Conservation (phyloP, 2,113 vertebrate species). For the Muntiacus muntjak region DNA sequence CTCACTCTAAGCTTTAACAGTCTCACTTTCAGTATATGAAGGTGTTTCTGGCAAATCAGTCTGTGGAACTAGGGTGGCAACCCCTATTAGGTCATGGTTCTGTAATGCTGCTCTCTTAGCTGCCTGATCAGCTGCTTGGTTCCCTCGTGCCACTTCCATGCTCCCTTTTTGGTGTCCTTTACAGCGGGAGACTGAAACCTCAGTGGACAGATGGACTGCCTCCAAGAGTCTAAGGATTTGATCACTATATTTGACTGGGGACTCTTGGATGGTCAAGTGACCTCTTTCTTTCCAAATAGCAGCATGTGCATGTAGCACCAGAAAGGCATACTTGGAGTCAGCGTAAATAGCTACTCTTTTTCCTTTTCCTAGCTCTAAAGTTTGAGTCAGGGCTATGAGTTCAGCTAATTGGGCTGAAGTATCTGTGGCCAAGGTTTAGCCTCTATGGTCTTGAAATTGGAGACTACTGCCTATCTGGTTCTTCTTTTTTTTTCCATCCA, state of each 20-base stretch:
- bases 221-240: not conserved
- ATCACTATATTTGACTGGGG: not conserved
- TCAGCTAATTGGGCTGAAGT: not conserved
- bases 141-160: rapidly evolving
- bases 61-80: not conserved
- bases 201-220: not conserved
- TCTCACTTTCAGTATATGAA: not conserved
- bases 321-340: not conserved
- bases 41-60: not conserved
- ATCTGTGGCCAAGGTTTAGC: not conserved
- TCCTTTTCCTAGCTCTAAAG: not conserved
- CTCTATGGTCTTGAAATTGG: not conserved
- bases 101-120: not conserved
- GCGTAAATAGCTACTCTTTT: not conserved
- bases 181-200: not conserved
- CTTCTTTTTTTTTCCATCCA: not conserved
- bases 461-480: not conserved
- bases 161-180: not conserved
- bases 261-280: not conserved
- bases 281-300: not conserved
- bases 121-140: not conserved
- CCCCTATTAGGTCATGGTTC: not conserved
- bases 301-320: not conserved
- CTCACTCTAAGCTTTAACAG: not conserved
- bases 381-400: not conserved